phyloP scores from a whole-genome alignment of 2,888 invertebrate genomes.

The Cerastis rubricosa region DNA sequence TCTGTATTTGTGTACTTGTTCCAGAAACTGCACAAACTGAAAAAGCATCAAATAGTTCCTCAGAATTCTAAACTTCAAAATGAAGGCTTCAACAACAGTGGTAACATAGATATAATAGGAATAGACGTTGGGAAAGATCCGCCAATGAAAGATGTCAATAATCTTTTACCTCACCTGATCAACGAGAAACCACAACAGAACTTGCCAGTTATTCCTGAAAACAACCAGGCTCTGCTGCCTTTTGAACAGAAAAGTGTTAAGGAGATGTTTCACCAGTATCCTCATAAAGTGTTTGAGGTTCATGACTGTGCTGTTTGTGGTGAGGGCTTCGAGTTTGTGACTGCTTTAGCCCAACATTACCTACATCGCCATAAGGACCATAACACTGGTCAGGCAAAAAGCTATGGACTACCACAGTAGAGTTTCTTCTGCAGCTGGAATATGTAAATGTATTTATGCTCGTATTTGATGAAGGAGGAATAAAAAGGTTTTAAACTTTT shows the following conservation, averaged over 20 bases:
- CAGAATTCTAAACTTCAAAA: constrained; percentile 72
- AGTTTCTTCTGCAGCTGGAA: not conserved
- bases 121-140: constrained; percentile 82
- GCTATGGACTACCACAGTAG: constrained; percentile 56
- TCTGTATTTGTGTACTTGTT: constrained; percentile 61
- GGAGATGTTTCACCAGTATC: constrained; percentile 74
- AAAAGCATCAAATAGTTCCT: constrained; percentile 79
- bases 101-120: constrained; percentile 83
- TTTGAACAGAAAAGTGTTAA: constrained; percentile 75
- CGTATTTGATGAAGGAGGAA: not conserved
- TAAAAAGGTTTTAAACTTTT: not conserved
- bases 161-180: constrained; percentile 76
- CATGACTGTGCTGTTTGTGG: constrained; percentile 81
- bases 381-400: constrained; percentile 65
- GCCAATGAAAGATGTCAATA: constrained; percentile 74
- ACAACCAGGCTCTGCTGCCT: constrained; percentile 63
- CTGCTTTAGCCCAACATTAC: constrained; percentile 81
- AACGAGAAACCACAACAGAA: constrained; percentile 71
- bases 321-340: constrained; percentile 80
- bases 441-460: not conserved
- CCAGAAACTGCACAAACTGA: constrained; percentile 85
- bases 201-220: constrained; percentile 68
- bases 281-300: constrained; percentile 66
- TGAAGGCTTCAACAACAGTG: constrained; percentile 75
- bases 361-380: constrained; percentile 78